These are phyloP conservation scores for Syngnathus acus DNA, from an alignment of 2,797 vertebrate genomes.

Conservation along the genomic window DNA sequence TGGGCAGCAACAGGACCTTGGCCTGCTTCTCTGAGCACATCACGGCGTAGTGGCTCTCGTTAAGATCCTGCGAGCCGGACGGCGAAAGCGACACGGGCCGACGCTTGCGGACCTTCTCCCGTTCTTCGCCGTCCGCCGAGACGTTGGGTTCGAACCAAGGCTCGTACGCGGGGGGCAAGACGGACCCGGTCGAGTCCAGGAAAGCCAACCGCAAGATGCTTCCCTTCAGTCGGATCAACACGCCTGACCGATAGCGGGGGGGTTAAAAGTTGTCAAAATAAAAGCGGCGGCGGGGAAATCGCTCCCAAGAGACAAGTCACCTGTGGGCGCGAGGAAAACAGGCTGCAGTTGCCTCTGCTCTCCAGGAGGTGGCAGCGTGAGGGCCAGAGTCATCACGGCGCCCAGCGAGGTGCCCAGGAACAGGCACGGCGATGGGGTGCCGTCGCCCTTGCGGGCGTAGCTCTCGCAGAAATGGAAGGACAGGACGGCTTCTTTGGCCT, in stretches of 20 bases:
- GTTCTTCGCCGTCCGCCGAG: conserved; percentile 85
- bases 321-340: conserved; percentile 88
- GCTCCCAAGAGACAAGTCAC: conserved; percentile 48
- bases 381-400: conserved; percentile 81
- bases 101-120: conserved; percentile 77
- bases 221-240: conserved; percentile 89
- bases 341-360: conserved; percentile 95
- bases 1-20: conserved; percentile 91
- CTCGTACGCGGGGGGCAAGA: conserved; percentile 81
- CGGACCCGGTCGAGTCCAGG: conserved; percentile 82
- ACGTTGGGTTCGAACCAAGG: conserved; percentile 88
- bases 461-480: conserved; percentile 91
- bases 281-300: background rate
- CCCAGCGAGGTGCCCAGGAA: conserved; percentile 93
- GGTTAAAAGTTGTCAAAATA: background rate
- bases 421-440: conserved; percentile 77
- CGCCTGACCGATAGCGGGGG: conserved; percentile 67
- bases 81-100: conserved; percentile 88
- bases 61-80: conserved; percentile 90
- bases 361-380: conserved; percentile 87
- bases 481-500: conserved; percentile 87
- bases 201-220: conserved; percentile 88
- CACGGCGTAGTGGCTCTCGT: conserved; percentile 91
- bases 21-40: conserved; percentile 99
- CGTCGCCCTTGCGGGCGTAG: conserved; percentile 84